phyloP scores from a whole-genome alignment of 2,113 vertebrate genomes.

The Pomatorhinus ruficollis region DNA sequence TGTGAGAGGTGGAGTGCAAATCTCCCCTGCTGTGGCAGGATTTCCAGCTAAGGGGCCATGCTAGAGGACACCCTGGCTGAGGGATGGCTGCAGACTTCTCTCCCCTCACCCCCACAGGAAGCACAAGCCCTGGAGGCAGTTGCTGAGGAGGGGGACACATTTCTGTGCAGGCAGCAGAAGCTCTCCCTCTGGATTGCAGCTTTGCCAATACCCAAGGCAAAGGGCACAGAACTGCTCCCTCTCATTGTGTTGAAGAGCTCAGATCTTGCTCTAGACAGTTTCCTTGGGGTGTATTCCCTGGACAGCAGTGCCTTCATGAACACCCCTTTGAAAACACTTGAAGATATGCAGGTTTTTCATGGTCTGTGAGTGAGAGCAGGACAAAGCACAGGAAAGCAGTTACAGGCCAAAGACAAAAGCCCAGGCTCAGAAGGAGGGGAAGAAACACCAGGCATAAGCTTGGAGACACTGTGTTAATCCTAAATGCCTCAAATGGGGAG shows the following conservation, averaged over 20 bases:
- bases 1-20: fast-evolving
- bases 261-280: not conserved
- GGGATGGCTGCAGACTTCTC: not conserved
- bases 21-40: not conserved
- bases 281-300: not conserved
- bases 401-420: not conserved
- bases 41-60: not conserved
- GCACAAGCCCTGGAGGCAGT: not conserved
- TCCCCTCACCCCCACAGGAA: fast-evolving
- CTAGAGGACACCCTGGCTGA: not conserved
- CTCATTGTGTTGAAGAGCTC: not conserved
- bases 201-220: not conserved
- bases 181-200: not conserved
- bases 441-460: not conserved
- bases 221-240: not conserved
- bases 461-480: not conserved
- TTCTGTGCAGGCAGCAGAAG: not conserved
- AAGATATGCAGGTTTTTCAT: not conserved
- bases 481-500: not conserved
- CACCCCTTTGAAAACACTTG: not conserved
- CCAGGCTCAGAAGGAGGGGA: not conserved
- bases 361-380: not conserved
- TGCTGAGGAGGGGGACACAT: fast-evolving
- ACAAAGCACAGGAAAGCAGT: not conserved
- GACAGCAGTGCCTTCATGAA: not conserved